phyloP scores from a whole-genome alignment of 2,888 invertebrate species.

The Amiota mariae region DNA sequence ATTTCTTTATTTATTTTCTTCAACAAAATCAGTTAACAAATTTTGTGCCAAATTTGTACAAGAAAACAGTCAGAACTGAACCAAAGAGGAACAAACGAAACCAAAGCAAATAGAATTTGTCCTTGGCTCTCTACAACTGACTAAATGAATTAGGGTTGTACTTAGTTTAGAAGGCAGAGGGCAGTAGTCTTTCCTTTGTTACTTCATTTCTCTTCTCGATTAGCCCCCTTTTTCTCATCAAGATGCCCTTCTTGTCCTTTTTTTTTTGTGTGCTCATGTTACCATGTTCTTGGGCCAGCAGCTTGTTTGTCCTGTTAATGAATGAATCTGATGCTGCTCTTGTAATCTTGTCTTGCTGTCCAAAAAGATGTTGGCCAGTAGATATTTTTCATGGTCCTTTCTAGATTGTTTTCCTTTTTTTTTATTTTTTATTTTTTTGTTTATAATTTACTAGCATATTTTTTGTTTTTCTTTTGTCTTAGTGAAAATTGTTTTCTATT shows the following conservation, averaged over 20 bases:
- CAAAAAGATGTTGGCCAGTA: background rate
- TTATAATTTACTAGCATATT: no score
- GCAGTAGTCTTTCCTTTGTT: background rate
- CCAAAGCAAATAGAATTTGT: slow-evolving; percentile 22
- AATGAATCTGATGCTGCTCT: background rate
- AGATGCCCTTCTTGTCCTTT: background rate
- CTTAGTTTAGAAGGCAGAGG: no score
- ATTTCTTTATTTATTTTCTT: no score
- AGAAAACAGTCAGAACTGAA: slow-evolving; percentile 9
- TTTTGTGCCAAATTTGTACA: slow-evolving; percentile 29
- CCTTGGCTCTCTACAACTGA: background rate
- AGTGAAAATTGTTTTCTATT: no score
- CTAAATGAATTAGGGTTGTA: background rate
- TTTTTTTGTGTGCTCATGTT: background rate
- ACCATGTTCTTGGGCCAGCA: background rate
- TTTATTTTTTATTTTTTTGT: background rate
- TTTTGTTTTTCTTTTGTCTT: no score
- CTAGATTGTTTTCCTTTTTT: background rate
- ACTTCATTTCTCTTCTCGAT: background rate
- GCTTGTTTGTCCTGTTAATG: background rate
- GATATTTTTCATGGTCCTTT: no score
- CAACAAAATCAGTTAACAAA: slow-evolving; percentile 23
- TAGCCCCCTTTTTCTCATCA: background rate
- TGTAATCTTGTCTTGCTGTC: background rate
- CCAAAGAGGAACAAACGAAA: slow-evolving; percentile 25